Evolutionary conservation across 2,113 vertebrate species (phyloP), one percentile per base, ranked within the genome.

Genomic region (Epinephelus moara): DNA sequence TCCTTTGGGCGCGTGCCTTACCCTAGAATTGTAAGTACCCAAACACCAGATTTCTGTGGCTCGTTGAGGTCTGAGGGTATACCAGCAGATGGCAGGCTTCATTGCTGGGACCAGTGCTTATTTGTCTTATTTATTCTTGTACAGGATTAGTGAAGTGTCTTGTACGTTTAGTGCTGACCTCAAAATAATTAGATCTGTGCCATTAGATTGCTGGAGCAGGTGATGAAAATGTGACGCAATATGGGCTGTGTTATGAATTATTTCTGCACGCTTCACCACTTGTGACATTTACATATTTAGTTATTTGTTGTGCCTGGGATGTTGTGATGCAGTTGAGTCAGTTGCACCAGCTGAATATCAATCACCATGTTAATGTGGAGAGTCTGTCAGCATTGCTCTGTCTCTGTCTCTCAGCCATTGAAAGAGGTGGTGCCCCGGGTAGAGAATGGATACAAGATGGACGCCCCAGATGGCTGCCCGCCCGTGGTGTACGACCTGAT

Each of bases 1-100:
- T 99, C 98, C 91, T 99, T 99, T 85, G 98, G 98, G 89, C 97
- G 98, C 78, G 98, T 99, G 96, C 98, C 98, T 97, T 99, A 99
- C 91, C 98, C 98, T 61, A 96, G 98, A 97, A 99, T 99, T 94
- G 98, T 99, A 91, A 97, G 98, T 97, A 81, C 55, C 80, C 62
- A 57, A 53, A 25, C 27, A 6, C 21, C 40, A 45, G 47, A 9
- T 37, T 45, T 23, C n/a, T 70, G 27, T 40, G 49, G 40, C 52
- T 77, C 18, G 4, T 49, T 19, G 13, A 71, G 18, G n/a, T 63
- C 63, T 13, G 15, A 73, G 17, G 23, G 23, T 67, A 2, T 14
- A 66, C 92, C 89, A 92, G 92, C 85, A 93, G 89, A 68, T 80
- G 89, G 91, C 91, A 85, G 85, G 30, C 80, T 89, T 87, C 15